Percentiles rank a stretch among this genome's conserved stretches.
Evolutionary conservation across 2,797 vertebrate species (phyloP).

Genomic region (Pterois miles): DNA sequence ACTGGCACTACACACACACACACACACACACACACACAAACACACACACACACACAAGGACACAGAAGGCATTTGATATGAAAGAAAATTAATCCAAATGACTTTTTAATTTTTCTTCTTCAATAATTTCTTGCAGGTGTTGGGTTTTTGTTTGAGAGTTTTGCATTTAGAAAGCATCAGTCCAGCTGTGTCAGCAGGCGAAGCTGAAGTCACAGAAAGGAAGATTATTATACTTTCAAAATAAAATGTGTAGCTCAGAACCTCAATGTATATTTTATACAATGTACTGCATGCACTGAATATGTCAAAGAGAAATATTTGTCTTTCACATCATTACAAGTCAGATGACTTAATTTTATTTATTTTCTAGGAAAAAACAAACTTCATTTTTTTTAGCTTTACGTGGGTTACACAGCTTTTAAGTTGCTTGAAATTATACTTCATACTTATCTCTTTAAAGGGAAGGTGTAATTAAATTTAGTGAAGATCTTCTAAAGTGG

Average conservation of each 20-base stretch:
- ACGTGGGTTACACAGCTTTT: neutral
- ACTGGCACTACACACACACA: neutral
- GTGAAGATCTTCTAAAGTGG: no score
- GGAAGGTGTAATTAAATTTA: no score
- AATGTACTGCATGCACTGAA: neutral
- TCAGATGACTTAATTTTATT: neutral
- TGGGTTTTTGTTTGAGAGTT: neutral
- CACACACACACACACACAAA: neutral
- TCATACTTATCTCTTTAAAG: neutral
- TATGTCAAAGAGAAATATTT: neutral
- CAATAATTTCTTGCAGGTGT: neutral
- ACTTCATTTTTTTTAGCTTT: neutral
- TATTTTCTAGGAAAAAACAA: neutral
- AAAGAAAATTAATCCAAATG: neutral
- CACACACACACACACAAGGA: neutral
- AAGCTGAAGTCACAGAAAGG: neutral
- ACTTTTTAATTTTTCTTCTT: neutral
- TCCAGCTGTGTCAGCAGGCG: neutral
- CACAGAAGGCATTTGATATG: neutral
- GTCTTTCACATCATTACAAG: neutral
- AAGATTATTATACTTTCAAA: conserved; percentile 9
- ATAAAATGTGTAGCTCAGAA: conserved; percentile 12
- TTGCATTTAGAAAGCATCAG: neutral
- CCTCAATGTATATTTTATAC: neutral
- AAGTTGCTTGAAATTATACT: neutral